These are phyloP conservation scores for Threskiornis aethiopicus DNA, from an alignment of 2,797 vertebrate species.

Conservation along the genomic window DNA sequence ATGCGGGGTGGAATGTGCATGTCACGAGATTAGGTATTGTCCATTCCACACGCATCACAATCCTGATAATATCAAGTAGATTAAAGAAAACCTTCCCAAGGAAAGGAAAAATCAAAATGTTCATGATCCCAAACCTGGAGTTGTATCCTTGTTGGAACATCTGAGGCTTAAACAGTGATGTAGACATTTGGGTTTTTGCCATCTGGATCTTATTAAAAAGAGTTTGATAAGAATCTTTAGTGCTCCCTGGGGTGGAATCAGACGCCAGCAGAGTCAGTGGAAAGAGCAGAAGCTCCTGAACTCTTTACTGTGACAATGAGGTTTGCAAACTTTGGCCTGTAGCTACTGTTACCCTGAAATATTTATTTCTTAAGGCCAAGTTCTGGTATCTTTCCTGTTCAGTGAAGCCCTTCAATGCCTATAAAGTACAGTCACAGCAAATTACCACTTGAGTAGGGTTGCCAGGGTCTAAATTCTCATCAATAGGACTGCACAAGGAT, in stretches of 20 bases:
- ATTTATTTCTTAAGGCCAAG: conserved; percentile 55
- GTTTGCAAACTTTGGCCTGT: conserved; percentile 55
- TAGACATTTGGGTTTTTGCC: conserved; percentile 57
- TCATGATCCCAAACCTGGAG: background rate
- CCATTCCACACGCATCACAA: background rate
- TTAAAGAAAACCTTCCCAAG: conserved; percentile 8
- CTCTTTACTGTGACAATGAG: conserved; percentile 50
- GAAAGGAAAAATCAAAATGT: background rate
- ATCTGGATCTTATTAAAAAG: conserved; percentile 64
- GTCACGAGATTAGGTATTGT: background rate
- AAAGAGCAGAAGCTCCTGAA: conserved; percentile 61
- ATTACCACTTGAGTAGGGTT: background rate
- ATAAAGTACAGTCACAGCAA: conserved; percentile 4
- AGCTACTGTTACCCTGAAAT: conserved; percentile 58
- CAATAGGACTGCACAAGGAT: background rate
- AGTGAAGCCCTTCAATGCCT: background rate
- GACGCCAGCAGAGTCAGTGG: conserved; percentile 18
- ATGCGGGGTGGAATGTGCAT: background rate
- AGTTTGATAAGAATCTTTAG: conserved; percentile 65
- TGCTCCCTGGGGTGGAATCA: conserved; percentile 57
- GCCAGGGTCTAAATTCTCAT: conserved; percentile 6
- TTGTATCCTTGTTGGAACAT: background rate
- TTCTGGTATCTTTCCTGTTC: conserved; percentile 28
- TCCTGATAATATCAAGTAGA: background rate
- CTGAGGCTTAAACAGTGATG: conserved; percentile 29